Evolutionary conservation across 2,113 vertebrate genomes (phyloP).

Genomic region (Ailurus styani): DNA sequence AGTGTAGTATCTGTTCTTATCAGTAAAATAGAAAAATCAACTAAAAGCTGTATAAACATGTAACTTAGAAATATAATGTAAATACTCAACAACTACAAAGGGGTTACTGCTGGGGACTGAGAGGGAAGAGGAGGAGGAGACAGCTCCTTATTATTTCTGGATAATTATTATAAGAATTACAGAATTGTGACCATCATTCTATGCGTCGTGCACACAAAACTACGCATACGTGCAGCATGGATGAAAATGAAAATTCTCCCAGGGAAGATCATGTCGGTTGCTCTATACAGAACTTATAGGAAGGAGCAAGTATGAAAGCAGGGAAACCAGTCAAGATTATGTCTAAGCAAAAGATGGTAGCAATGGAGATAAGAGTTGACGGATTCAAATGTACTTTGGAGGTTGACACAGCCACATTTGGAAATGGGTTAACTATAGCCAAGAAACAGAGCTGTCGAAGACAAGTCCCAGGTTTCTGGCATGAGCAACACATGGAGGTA

Average conservation of each 20-base stretch:
- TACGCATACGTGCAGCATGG: not conserved
- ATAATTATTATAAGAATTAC: not conserved
- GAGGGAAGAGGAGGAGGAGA: not conserved
- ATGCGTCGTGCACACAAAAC: not conserved
- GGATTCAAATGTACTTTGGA: not conserved
- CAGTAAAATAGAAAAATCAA: conserved; percentile 13
- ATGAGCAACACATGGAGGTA: not conserved
- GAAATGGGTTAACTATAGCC: not conserved
- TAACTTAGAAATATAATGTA: not conserved
- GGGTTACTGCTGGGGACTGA: not conserved
- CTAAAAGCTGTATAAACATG: not conserved
- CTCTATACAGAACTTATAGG: not conserved
- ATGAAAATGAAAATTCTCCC: not conserved
- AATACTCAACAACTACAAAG: not conserved
- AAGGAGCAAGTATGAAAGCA: not conserved
- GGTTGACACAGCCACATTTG: not conserved
- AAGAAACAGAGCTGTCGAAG: not conserved
- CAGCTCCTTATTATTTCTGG: not conserved
- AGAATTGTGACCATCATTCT: not conserved
- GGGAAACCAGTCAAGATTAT: not conserved
- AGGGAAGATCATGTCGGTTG: not conserved
- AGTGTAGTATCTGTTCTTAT: not conserved
- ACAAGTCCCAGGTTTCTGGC: not conserved
- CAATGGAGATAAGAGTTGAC: not conserved
- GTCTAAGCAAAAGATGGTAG: not conserved